These are phyloP conservation scores for Apostichopus japonicus DNA, from an alignment of 35 echinoderm and acorn worm species.

Conservation along the genomic window DNA sequence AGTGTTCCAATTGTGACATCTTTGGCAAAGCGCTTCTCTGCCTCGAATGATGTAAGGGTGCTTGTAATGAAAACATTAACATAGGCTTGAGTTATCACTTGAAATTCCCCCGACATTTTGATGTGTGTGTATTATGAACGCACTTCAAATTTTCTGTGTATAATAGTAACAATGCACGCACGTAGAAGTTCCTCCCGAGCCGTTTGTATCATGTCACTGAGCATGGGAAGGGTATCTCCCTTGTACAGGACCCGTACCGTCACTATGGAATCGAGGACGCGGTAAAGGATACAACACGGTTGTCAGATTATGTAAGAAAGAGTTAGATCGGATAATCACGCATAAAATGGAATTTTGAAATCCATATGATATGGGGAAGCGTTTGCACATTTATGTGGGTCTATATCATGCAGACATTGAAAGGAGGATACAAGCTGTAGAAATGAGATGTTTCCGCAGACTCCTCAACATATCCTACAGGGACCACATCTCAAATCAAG, in stretches of 20 bases:
- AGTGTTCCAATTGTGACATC: constrained; percentile 79
- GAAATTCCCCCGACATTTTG: constrained; percentile 77
- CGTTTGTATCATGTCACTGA: not conserved
- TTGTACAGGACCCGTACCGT: not conserved
- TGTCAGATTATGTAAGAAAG: too few relatives aligned
- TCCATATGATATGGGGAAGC: too few relatives aligned
- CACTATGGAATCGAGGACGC: not conserved
- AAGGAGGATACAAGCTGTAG: too few relatives aligned
- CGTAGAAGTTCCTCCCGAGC: not conserved
- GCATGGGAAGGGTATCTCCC: not conserved
- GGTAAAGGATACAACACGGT: not conserved
- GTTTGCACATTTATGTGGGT: too few relatives aligned
- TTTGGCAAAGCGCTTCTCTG: constrained; percentile 87
- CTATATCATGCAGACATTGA: too few relatives aligned
- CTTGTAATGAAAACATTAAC: constrained; percentile 88
- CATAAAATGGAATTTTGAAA: too few relatives aligned
- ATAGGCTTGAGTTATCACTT: constrained; percentile 74
- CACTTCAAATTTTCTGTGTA: not conserved
- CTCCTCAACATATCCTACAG: too few relatives aligned
- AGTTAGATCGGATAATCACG: too few relatives aligned
- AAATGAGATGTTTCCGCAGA: too few relatives aligned
- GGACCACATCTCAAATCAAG: too few relatives aligned
- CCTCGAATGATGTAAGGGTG: constrained; percentile 76
- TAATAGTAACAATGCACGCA: too few relatives aligned
- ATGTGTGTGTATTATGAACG: not conserved